Percentiles rank a stretch among this genome's conserved stretches.
Evolutionary conservation across 2,113 vertebrate genomes (phyloP).

Genomic region (Periophthalmodon schlosseri): DNA sequence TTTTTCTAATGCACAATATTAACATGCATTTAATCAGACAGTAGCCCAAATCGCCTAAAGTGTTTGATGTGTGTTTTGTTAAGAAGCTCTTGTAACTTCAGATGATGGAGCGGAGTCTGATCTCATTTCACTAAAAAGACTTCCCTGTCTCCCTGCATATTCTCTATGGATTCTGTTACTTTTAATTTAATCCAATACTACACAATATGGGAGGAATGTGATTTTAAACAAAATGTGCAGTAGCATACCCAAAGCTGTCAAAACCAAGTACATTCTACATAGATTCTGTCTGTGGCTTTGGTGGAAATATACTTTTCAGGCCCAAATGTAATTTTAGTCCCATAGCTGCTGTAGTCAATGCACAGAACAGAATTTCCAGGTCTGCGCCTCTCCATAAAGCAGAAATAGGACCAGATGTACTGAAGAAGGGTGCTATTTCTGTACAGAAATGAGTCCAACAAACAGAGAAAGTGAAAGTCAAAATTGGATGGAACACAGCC

Average conservation of each 20-base stretch:
- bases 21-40: neutral
- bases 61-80: neutral
- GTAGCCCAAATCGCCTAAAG: neutral
- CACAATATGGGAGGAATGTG: neutral
- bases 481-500: neutral
- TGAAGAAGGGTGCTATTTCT: constrained; percentile 29
- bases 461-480: neutral
- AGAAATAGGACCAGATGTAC: constrained; percentile 13
- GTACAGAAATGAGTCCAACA: constrained; percentile 9
- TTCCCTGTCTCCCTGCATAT: neutral
- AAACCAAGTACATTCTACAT: neutral
- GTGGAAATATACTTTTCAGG: constrained; percentile 4
- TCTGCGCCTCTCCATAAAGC: constrained; percentile 28
- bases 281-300: neutral
- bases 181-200: neutral
- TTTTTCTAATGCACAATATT: neutral
- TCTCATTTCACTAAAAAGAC: neutral
- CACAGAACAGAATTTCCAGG: constrained; percentile 13
- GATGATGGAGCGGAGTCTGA: neutral
- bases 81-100: neutral
- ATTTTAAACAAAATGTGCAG: neutral
- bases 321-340: neutral
- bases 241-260: constrained; percentile 1
- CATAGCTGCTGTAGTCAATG: constrained; percentile 10
- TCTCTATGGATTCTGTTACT: neutral